Base-by-base conservation (phyloP, 2,888 invertebrate species). In the Abrostola tripartita region DNA sequence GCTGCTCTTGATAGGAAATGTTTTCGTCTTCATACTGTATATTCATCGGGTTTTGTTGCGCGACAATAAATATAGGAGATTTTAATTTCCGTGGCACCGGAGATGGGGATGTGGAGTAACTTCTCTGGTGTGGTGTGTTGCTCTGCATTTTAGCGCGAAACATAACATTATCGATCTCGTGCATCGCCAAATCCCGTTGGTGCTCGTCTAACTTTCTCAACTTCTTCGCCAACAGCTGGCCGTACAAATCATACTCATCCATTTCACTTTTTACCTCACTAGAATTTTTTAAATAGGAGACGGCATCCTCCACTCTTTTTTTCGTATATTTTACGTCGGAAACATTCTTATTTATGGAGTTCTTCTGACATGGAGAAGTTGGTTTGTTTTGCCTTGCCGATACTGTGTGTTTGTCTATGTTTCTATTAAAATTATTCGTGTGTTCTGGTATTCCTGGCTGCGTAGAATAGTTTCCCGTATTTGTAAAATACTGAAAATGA, bases 101-200 rank as follows among this genome's bases (percentile, higher is more conserved):
- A 0, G 90, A 82, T 5, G 90, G 86, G 0, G 90, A 85, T 0
- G 86, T 78, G 0, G 88, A 80, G 59, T 83, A 88, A 61, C 85
- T 88, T 52, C 82, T 81, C 2, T 74, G 54, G 62, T 84, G 85
- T 8, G 82, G 38, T 2, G 81, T 55, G 0, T 74, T 68, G 36
- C 81, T 85, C 59, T 90, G 85, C 86, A 91, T 92, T 86, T 91
- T 93, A 10, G 88, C 89, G 52, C 88, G 89, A 81, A 92, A 93
- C 88, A 93, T 89, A 44, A 93, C 88, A 65, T 91, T 92, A 66
- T 94, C 93, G 9, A 94, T 93, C 64, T 94, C 93, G 58, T 94
- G 92, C 93, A 94, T 93, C 5, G 91, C 90, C 14, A 90, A 72
- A 69, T 94, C 93, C 5, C 94, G 85, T 66, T 93, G 90, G 38